Evolutionary conservation across 2,888 invertebrate species (phyloP).

Genomic region (Allacma fusca): DNA sequence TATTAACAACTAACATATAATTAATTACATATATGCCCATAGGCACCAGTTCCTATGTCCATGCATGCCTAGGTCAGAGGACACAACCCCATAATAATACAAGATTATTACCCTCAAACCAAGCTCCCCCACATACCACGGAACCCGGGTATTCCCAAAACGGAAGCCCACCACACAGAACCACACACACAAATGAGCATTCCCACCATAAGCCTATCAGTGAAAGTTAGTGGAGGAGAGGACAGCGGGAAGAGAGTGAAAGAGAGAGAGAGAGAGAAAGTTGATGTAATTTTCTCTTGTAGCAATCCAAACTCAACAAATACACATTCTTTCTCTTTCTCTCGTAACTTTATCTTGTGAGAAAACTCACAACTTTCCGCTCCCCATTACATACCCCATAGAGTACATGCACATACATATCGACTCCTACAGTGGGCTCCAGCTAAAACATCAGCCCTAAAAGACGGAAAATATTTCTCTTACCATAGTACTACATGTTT

Average conservation of each 20-base stretch:
- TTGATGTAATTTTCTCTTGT: conserved; percentile 39
- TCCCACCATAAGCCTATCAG: conserved; percentile 23
- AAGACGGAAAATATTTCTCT: too few species aligned
- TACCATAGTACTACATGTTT: too few species aligned
- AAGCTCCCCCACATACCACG: neutral
- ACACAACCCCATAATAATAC: neutral
- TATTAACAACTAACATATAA: too few species aligned
- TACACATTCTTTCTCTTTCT: conserved; percentile 37
- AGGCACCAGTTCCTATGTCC: too few species aligned
- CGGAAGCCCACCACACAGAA: neutral
- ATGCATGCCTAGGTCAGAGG: neutral
- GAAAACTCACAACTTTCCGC: neutral
- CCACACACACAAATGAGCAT: conserved; percentile 41
- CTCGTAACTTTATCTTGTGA: conserved; percentile 37
- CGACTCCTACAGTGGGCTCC: neutral
- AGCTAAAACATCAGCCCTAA: too few species aligned
- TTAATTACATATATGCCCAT: too few species aligned
- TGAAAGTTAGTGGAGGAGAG: neutral
- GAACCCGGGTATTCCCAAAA: neutral
- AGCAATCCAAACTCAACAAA: conserved; percentile 32
- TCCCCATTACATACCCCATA: too few species aligned
- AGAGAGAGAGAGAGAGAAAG: conserved; percentile 17
- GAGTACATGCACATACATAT: too few species aligned
- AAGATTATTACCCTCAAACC: neutral
- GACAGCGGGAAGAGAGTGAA: neutral